Evolutionary conservation across 1,140 invertebrate genomes (phyloP), one percentile per base, ranked within the genome.

Genomic region (Drosophila aff.): DNA sequence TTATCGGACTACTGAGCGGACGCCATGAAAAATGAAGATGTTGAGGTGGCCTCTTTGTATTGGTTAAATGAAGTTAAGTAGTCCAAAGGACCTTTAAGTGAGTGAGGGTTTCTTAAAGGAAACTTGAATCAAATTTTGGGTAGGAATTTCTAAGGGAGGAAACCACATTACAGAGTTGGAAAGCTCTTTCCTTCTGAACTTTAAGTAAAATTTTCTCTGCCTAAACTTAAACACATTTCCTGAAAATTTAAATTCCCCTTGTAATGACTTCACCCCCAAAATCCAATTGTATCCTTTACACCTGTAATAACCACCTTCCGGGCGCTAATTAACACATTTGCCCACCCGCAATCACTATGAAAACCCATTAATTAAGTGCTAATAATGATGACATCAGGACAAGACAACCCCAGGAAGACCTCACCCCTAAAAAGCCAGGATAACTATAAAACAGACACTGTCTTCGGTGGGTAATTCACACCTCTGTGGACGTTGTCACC

Each of bases 11-110:
- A 43, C 43, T 50, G 38, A 66, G 75, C 36, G 62, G 31, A 40
- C 21, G 57, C 33, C 71, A 72, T 79, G 67, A 72, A 79, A 73
- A 79, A 79, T 79, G 66, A 79, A 79, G 74, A 72, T 78, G 75
- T 78, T 69, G 40, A 33, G 63, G 40, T 38, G 53, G 47, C 46
- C 33, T 33, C 15, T 66, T 44, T 47, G 53, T 62, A 26, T 53
- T 38, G 61, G 57, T 41, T 64, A 53, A 75, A 65, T 57, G 41
- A 65, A 76, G 74, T 57, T 52, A 53, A 62, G 50, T 61, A 60
- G 47, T 47, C 49, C 49, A 38, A 53, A 57, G 40, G 49, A 18
- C 38, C 23, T 50, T 41, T 38, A 31, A 50, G 36, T 31, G 36
- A 41, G 36, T 26, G 21, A 13, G 59, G 36, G 36, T 5, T 18